Evolutionary conservation across 2,113 vertebrate species (phyloP), one percentile per base, ranked within the genome.

Genomic region (Pogona vitticeps): DNA sequence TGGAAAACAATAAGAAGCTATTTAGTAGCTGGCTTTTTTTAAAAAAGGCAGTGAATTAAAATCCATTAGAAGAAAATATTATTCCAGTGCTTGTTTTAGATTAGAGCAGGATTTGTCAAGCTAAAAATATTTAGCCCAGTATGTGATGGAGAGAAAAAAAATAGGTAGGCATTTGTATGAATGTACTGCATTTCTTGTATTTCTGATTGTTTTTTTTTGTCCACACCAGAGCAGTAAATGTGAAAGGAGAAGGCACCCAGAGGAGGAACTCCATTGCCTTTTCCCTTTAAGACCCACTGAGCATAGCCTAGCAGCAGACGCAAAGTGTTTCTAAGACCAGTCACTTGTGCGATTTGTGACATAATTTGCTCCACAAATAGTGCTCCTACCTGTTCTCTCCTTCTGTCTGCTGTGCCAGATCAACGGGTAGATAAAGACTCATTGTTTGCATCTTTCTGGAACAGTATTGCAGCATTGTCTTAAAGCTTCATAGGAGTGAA

Each of bases 401-500:
- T 40, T 28, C 59, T 61, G 1, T 82, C 82, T 84, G 86, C 80
- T 70, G 78, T 82, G 84, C 28, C 72, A 85, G 78, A 92, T 91
- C 92, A 92, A 93, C n/a, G 89, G 85, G 75, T 42, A 36, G 78
- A 94, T 90, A 93, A 90, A 83, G 76, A 83, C 65, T 87, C 70
- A 46, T 93, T 95, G 93, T 95, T 92, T 91, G 77, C 77, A 87
- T 76, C 86, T 91, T 80, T 90, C 89, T 89, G 90, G 79, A 94
- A 91, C 94, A 87, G 73, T 63, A 40, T 93, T 94, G 92, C 84
- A 92, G 77, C 91, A 88, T 94, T 95, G 93, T 94, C 90, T 90
- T 94, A 91, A 76, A 93, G 65, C 90, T 82, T 92, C 86, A 3
- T 75, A 83, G 73, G 81, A 93, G 82, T 93, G 89, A 93, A 92